Evolutionary conservation across 2,113 vertebrate species (phyloP).

Genomic region (Toxotes jaculatrix): DNA sequence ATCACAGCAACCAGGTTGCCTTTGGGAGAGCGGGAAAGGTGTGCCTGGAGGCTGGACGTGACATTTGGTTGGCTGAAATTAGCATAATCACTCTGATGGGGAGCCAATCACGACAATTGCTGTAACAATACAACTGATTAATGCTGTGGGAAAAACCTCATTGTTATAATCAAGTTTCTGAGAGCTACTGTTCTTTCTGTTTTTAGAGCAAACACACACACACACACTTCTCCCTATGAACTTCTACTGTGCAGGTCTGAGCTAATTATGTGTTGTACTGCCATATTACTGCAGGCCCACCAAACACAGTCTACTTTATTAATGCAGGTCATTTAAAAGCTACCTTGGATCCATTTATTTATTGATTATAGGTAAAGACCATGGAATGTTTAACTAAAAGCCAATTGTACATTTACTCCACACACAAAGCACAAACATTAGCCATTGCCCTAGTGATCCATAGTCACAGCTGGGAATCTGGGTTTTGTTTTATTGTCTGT

Average conservation of each 20-base stretch:
- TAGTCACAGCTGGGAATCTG: neutral
- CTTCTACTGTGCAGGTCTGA: conserved; percentile 1
- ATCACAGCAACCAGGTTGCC: conserved; percentile 68
- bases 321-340: conserved; percentile 33
- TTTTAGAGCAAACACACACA: conserved; percentile 50
- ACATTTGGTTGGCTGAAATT: conserved; percentile 84
- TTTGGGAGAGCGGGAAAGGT: conserved; percentile 65
- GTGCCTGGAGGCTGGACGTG: conserved; percentile 78
- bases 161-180: conserved; percentile 79
- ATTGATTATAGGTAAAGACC: neutral
- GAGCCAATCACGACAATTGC: conserved; percentile 79
- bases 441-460: neutral
- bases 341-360: neutral
- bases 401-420: conserved; percentile 3
- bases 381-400: neutral
- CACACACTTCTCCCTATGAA: conserved; percentile 12
- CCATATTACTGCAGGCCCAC: neutral
- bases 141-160: conserved; percentile 72
- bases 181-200: conserved; percentile 67
- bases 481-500: neutral
- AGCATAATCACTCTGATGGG: conserved; percentile 83
- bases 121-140: conserved; percentile 85
- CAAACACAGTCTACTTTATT: conserved; percentile 4
- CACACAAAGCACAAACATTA: neutral
- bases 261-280: conserved; percentile 35